Conservation (phyloP, 2,888 invertebrate genomes). For the Caenorhabditis sp. region DNA sequence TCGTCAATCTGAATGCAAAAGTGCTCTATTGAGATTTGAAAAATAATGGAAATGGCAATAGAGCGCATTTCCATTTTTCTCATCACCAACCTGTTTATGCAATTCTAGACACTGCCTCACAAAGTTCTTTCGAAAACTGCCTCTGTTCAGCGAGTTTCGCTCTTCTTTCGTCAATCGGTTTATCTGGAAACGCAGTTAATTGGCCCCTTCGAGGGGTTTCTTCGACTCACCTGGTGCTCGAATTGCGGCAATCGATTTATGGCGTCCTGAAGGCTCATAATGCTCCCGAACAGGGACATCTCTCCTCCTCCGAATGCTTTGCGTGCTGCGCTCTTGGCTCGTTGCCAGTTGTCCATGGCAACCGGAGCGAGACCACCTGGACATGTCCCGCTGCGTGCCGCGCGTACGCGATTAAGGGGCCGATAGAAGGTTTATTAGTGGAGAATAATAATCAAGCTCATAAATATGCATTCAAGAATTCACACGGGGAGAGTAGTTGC, state of each 20-base stretch:
- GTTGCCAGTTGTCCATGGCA: slow-evolving; percentile 40
- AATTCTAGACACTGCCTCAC: slow-evolving; percentile 61
- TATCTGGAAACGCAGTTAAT: slow-evolving; percentile 40
- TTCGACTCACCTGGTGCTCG: slow-evolving; percentile 62
- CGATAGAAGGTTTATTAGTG: slow-evolving; percentile 38
- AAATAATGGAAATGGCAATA: too few relatives aligned
- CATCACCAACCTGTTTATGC: slow-evolving; percentile 58
- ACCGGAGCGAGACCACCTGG: slow-evolving; percentile 40
- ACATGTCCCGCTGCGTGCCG: background rate
- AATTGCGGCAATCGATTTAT: slow-evolving; percentile 67
- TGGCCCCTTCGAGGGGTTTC: background rate
- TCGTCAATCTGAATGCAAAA: slow-evolving; percentile 54
- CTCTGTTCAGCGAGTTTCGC: slow-evolving; percentile 11
- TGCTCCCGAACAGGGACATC: slow-evolving; percentile 68
- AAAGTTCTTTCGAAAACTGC: slow-evolving; percentile 52
- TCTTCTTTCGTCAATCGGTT: slow-evolving; percentile 63
- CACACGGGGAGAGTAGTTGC: slow-evolving; percentile 19
- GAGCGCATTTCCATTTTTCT: too few relatives aligned
- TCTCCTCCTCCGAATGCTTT: background rate
- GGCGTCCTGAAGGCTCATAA: slow-evolving; percentile 65
- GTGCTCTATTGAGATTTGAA: background rate
- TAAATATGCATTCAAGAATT: slow-evolving; percentile 57
- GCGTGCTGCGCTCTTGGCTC: background rate
- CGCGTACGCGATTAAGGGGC: background rate
- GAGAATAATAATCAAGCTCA: slow-evolving; percentile 38